Conservation (phyloP, 2,113 vertebrate genomes). For the Pseudorasbora parva region DNA sequence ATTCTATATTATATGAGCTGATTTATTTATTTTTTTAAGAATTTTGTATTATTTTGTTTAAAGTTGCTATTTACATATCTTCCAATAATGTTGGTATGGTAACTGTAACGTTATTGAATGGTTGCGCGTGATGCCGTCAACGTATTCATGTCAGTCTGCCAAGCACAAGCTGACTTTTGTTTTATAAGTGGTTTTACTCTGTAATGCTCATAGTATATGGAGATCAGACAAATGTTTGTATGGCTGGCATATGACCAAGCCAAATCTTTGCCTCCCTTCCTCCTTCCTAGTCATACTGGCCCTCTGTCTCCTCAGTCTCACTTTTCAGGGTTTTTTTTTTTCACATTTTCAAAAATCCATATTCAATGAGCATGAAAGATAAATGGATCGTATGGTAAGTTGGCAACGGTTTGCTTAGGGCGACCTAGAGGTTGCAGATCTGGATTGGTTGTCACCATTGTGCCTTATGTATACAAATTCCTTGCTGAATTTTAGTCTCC, state of each 20-base stretch:
- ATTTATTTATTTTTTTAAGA: too few relatives aligned
- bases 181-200: background rate
- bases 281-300: conserved; percentile 40
- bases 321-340: background rate
- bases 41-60: too few relatives aligned
- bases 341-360: conserved; percentile 12
- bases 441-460: background rate
- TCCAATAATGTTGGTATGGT: background rate
- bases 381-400: background rate
- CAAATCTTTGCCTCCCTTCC: conserved; percentile 39
- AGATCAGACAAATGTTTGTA: conserved; percentile 38
- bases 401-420: background rate
- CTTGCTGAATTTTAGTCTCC: background rate
- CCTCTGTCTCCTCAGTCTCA: conserved; percentile 29
- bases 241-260: conserved; percentile 47
- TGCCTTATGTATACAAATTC: background rate
- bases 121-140: background rate
- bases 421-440: background rate
- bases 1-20: too few relatives aligned
- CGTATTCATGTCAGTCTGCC: background rate
- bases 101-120: background rate
- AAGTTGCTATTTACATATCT: too few relatives aligned
- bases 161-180: background rate
- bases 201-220: background rate
- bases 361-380: background rate